Evolutionary conservation across 2,888 invertebrate genomes (phyloP).

Genomic region (Lapara coniferarum): DNA sequence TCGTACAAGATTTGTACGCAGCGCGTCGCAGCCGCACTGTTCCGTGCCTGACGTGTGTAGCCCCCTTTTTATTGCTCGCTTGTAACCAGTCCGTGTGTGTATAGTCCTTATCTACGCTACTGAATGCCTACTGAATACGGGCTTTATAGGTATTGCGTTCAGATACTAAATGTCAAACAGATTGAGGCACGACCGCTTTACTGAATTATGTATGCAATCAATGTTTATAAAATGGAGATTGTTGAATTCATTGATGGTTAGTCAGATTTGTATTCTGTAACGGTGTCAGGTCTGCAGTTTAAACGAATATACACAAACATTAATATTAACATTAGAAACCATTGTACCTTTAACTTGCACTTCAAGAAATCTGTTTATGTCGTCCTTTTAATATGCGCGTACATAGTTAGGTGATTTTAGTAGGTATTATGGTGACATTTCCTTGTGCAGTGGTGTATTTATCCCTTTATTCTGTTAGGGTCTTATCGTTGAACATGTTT

Average conservation of each 20-base stretch:
- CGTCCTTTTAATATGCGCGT: too few relatives aligned
- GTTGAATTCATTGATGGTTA: constrained; percentile 10
- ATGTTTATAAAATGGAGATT: constrained; percentile 12
- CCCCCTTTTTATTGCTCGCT: constrained; percentile 68
- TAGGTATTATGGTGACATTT: background rate
- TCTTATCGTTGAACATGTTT: constrained; percentile 33
- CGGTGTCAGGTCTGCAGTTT: background rate
- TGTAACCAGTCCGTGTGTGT: constrained; percentile 60
- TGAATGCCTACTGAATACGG: constrained; percentile 37
- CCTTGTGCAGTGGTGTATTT: background rate
- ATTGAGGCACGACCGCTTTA: constrained; percentile 31
- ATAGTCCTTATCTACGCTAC: constrained; percentile 72
- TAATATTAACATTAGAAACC: too few relatives aligned
- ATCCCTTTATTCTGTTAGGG: background rate
- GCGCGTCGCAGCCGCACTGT: constrained; percentile 63
- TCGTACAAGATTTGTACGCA: constrained; percentile 76
- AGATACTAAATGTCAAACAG: constrained; percentile 32
- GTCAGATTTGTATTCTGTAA: constrained; percentile 1
- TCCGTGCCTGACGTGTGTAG: constrained; percentile 55
- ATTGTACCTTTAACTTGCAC: too few relatives aligned
- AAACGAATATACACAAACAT: too few relatives aligned
- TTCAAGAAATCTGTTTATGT: too few relatives aligned
- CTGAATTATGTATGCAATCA: constrained; percentile 28
- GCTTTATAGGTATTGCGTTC: constrained; percentile 18
- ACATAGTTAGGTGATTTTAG: too few relatives aligned